These are phyloP conservation scores for Diplogasteroides magnus DNA, from an alignment of 1,140 invertebrate genomes.

Conservation along the genomic window DNA sequence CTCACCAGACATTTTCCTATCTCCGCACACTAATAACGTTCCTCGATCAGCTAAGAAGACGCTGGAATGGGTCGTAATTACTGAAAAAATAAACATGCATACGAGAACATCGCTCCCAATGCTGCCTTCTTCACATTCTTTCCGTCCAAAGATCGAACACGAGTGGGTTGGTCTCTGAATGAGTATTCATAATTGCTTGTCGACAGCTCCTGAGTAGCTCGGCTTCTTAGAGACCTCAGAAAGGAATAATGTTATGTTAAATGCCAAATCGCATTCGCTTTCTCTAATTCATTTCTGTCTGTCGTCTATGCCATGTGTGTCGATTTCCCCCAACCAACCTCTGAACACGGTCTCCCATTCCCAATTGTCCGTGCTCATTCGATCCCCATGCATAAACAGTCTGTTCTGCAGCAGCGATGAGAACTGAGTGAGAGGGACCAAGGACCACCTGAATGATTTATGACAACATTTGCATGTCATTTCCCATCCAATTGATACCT, in stretches of 20 bases:
- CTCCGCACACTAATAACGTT: slow-evolving; percentile 69
- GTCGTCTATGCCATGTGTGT: too few species aligned
- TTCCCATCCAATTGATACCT: slow-evolving; percentile 49
- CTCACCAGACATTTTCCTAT: slow-evolving; percentile 69
- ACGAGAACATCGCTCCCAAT: not conserved
- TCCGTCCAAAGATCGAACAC: slow-evolving; percentile 10
- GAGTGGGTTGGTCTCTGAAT: slow-evolving; percentile 11
- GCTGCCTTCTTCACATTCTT: slow-evolving; percentile 13
- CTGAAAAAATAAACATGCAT: not conserved
- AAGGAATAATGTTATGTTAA: too few species aligned
- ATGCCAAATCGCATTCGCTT: slow-evolving; percentile 61
- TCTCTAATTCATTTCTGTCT: slow-evolving; percentile 57
- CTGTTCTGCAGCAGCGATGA: slow-evolving; percentile 67
- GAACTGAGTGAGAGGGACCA: slow-evolving; percentile 61
- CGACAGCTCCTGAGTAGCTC: too few species aligned
- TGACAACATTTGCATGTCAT: too few species aligned
- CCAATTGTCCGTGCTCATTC: slow-evolving; percentile 67
- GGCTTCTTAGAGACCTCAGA: too few species aligned
- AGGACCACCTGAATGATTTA: slow-evolving; percentile 36
- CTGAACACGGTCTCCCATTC: slow-evolving; percentile 61
- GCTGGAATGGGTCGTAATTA: slow-evolving; percentile 55
- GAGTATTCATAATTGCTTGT: too few species aligned
- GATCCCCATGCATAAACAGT: slow-evolving; percentile 71
- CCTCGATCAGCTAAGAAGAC: slow-evolving; percentile 69
- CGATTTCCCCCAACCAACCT: not conserved